Base-by-base conservation (phyloP, 2,797 vertebrate species). In the Acanthurus leucopareius region DNA sequence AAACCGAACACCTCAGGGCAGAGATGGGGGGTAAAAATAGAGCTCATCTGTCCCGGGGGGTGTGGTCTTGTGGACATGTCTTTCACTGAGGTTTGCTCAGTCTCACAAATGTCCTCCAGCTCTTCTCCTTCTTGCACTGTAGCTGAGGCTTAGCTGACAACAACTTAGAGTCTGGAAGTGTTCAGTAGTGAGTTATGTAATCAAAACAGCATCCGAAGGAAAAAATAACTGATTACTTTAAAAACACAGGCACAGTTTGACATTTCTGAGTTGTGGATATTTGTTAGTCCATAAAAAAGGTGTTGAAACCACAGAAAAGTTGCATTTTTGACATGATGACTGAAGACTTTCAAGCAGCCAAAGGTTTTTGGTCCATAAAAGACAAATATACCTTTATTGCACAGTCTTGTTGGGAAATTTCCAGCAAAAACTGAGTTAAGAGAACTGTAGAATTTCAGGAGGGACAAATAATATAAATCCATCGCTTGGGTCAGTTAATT, bases 1-100 rank as follows among this genome's bases (percentile, higher is more conserved):
- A 93, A 95, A 96, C 90, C 74, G 0, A 92, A 95, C 91, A 93
- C 95, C 92, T 75, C 80, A 1, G 72, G 9, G 58, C 35, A 87
- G 91, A 73, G 84, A 54, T 40, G 59, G 60, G 28, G 63, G 49
- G 86, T 95, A 96, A 95, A 96, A 94, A 95, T 96, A 96, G 94
- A 82, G 78, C 56, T 92, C 93, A 94, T 93, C 92, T 95, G 93
- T 91, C 62, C 67, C 19, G 75, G 82, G 22, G 82, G 91, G 89
- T 42, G 84, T 64, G 79, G 85, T 73, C 84, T 80, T 51, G 11
- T 19, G 25, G 58, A 35, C 62, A 28, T 15, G 57, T 69, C 54
- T 64, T 14, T 81, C 56, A 13, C 57, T 67, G 10, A 14, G 44
- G 22, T 44, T 61, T 69, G 42, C 60, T 54, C 40, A 7, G 58